phyloP scores from a whole-genome alignment of 2,888 invertebrate species.

The Acleris laterana region DNA sequence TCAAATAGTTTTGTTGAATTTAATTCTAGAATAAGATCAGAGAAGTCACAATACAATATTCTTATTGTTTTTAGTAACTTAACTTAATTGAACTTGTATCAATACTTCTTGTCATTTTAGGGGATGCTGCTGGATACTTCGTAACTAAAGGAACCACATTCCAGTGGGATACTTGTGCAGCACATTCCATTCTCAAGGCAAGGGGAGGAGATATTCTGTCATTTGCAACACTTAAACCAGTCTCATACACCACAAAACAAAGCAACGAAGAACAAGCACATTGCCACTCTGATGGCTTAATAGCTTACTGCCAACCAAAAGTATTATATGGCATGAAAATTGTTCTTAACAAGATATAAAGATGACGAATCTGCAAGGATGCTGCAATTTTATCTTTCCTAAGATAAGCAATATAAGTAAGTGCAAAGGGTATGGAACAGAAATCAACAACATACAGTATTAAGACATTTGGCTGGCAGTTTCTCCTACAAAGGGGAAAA shows the following conservation, averaged over 20 bases:
- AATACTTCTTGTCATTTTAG: conserved; percentile 46
- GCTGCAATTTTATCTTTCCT: too few relatives aligned
- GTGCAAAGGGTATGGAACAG: too few relatives aligned
- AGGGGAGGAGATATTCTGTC: conserved; percentile 89
- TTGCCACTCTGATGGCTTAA: conserved; percentile 69
- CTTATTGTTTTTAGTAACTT: too few relatives aligned
- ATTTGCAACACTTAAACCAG: conserved; percentile 52
- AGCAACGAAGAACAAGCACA: conserved; percentile 60
- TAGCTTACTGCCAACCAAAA: conserved; percentile 59
- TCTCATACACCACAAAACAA: conserved; percentile 65
- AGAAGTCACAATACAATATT: too few relatives aligned
- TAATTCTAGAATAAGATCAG: too few relatives aligned
- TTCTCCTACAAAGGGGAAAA: too few relatives aligned
- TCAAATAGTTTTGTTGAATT: too few relatives aligned
- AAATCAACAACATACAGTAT: too few relatives aligned
- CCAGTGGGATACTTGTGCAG: conserved; percentile 96
- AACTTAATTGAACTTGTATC: not conserved
- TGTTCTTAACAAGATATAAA: conserved; percentile 40
- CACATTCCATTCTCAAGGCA: conserved; percentile 92
- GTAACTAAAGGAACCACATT: conserved; percentile 92
- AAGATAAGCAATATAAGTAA: too few relatives aligned
- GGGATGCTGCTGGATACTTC: conserved; percentile 86
- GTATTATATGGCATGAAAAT: conserved; percentile 55
- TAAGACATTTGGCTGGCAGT: too few relatives aligned
- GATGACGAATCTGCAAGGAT: not conserved